Percentiles rank a stretch among this genome's conserved stretches.
Conservation (phyloP, 2,113 vertebrate genomes). For the Todiramphus saurophagus region DNA sequence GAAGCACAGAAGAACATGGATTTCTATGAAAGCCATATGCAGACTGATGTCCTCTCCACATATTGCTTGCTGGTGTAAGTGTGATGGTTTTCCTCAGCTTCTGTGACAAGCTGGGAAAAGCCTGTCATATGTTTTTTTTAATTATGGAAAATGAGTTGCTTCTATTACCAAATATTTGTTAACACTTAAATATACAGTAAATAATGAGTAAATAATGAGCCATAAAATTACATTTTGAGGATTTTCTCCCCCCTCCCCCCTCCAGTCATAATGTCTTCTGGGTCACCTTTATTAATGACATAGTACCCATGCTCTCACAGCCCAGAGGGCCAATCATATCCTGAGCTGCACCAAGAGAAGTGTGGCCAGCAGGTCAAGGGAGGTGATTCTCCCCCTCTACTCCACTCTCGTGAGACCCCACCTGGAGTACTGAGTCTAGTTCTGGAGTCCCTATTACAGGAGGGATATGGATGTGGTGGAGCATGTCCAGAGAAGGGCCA, state of each 20-base stretch:
- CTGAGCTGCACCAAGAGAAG: too few relatives aligned
- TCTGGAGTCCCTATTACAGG: too few relatives aligned
- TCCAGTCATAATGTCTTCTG: background rate
- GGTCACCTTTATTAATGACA: background rate
- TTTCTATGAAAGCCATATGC: background rate
- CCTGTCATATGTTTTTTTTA: background rate
- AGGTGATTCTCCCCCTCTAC: too few relatives aligned
- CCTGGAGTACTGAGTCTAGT: too few relatives aligned
- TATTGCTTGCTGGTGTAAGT: background rate
- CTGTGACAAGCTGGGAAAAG: background rate
- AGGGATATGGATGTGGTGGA: too few relatives aligned
- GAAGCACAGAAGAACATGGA: background rate
- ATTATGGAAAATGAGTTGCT: background rate
- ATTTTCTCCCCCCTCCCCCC: background rate
- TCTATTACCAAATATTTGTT: background rate
- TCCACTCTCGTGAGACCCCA: too few relatives aligned
- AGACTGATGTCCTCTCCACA: background rate
- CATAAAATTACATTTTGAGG: background rate
- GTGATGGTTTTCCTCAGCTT: background rate
- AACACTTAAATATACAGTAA: background rate
- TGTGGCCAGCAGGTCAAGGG: too few relatives aligned
- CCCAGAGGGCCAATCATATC: too few relatives aligned
- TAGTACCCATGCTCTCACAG: background rate
- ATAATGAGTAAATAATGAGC: background rate
- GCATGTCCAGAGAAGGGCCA: too few relatives aligned